phyloP scores from a whole-genome alignment of 2,797 vertebrate genomes.

The Sebastes elongatus region DNA sequence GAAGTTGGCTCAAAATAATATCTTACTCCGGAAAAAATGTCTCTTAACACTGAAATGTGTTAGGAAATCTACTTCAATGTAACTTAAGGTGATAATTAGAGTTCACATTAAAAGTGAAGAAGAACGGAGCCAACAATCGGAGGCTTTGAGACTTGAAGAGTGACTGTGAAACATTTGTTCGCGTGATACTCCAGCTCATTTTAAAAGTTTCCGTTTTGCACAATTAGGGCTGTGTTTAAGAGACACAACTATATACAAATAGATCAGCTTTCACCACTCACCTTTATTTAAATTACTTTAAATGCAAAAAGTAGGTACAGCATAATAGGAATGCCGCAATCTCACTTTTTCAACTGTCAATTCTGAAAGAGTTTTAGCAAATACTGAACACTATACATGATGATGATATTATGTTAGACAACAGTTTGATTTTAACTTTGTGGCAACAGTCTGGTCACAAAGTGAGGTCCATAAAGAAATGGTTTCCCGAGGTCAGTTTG shows the following conservation, averaged over 20 bases:
- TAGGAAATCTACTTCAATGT: constrained; percentile 83
- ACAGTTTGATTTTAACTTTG: no score
- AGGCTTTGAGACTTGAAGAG: not conserved
- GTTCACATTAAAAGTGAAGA: constrained; percentile 81
- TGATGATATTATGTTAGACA: not conserved
- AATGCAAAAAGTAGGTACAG: not conserved
- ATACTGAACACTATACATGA: not conserved
- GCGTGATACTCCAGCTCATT: not conserved
- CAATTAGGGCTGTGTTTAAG: not conserved
- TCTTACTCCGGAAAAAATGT: constrained; percentile 52
- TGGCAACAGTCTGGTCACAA: no score
- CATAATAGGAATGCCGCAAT: no score
- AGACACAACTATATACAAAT: not conserved
- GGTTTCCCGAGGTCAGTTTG: not conserved
- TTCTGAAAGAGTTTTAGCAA: not conserved
- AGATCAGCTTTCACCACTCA: not conserved
- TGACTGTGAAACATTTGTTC: constrained; percentile 55
- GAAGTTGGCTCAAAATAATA: constrained; percentile 55
- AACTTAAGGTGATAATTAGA: constrained; percentile 90
- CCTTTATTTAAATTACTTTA: not conserved
- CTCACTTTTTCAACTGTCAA: no score
- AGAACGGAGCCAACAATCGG: constrained; percentile 34
- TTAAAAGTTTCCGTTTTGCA: not conserved
- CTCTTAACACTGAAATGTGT: constrained; percentile 72
- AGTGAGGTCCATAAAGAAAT: not conserved